Evolutionary conservation across 2,113 vertebrate genomes (phyloP), one percentile per base, ranked within the genome.

Genomic region (Chamaea fasciata): DNA sequence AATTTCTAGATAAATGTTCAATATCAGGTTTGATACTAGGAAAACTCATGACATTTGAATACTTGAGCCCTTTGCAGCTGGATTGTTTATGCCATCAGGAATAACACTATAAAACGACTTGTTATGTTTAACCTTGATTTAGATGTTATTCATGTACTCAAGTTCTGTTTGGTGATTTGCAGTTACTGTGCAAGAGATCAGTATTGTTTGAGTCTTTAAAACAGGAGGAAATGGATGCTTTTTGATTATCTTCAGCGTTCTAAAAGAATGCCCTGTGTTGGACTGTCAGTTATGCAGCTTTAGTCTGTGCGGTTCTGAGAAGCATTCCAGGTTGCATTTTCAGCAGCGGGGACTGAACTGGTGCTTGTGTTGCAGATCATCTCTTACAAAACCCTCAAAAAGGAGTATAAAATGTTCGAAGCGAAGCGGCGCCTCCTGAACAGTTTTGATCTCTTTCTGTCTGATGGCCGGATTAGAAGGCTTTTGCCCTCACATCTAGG

Each of bases 341-440:
- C 41, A 71, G n/a, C 14, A 37, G 30, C 6, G 1, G 30, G 41
- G 50, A 37, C 63, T 94, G 35, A 94, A 33, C 27, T 76, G 56
- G 33, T 31, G 12, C 49, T 73, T 92, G 41, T 31, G 33, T 81
- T 50, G 64, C 95, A 99, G 99, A 90, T 99, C 64, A 99, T 99
- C 67, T 98, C 98, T 0, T 98, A 98, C 84, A 98, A 98, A 83
- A 94, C 95, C 21, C 97, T 99, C 56, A 99, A 96, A 92, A 98
- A 97, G 0, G 98, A 99, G 88, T 99, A 99, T 76, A 99, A 99
- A 93, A 97, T 98, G 0, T 98, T 83, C 9, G 98, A 99, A 97
- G 98, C 98, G 8, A 99, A 99, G 87, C 98, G 98, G 6, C 98
- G 97, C 28, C 98, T 99, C 41, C 91, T 99, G 57, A 96, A 97